These are phyloP conservation scores for Theonella swinhoei DNA, from an alignment of 37 sponge, comb jelly and placozoan species.

Conservation along the genomic window DNA sequence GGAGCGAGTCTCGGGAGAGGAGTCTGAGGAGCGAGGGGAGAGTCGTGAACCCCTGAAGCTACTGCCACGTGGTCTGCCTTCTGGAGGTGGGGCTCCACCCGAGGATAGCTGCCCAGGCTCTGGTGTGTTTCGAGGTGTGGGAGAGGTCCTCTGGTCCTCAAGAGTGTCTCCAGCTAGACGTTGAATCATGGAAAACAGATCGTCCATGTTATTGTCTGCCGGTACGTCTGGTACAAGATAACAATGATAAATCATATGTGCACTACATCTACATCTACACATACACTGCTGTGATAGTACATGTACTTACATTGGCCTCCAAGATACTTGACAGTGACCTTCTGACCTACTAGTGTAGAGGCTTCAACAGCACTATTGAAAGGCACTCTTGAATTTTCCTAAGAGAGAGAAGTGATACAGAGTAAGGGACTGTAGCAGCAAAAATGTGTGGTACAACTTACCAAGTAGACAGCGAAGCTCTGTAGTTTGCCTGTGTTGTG, in stretches of 20 bases:
- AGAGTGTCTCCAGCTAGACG: slow-evolving; percentile 45
- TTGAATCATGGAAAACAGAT: slow-evolving; percentile 59
- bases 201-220: not conserved
- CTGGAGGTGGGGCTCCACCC: not conserved
- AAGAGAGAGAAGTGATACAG: not conserved
- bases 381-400: slow-evolving; percentile 51
- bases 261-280: not conserved
- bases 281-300: not conserved
- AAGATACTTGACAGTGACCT: slow-evolving; percentile 43
- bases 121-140: slow-evolving; percentile 9
- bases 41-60: too few species aligned
- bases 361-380: slow-evolving; percentile 34
- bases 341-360: slow-evolving; percentile 48
- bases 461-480: slow-evolving; percentile 43
- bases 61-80: not conserved
- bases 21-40: too few species aligned
- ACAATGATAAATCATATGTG: not conserved
- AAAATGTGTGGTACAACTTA: not conserved
- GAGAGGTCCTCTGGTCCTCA: slow-evolving; percentile 46
- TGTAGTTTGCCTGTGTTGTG: slow-evolving; percentile 23
- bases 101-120: slow-evolving; percentile 11
- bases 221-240: not conserved
- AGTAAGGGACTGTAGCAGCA: not conserved
- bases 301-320: slow-evolving; percentile 38
- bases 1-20: too few species aligned